These are phyloP conservation scores for Malacosoma neustria DNA, from an alignment of 2,888 invertebrate genomes.

Conservation along the genomic window DNA sequence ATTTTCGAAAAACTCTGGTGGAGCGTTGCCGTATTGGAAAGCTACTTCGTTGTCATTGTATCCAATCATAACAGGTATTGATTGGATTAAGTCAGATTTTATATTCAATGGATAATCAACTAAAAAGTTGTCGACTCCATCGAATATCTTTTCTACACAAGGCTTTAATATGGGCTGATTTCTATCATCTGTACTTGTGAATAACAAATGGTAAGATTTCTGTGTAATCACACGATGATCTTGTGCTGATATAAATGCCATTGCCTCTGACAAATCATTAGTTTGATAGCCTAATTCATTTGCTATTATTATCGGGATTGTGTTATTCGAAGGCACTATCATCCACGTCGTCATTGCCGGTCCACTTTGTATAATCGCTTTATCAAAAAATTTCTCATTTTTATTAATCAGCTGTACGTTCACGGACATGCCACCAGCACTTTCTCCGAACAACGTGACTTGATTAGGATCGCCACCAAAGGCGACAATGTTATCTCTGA, in stretches of 20 bases:
- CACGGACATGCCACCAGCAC: constrained; percentile 49
- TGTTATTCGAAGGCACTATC: constrained; percentile 33
- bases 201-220: constrained; percentile 25
- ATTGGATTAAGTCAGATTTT: constrained; percentile 24
- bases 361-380: constrained; percentile 53
- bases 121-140: constrained; percentile 31
- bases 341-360: constrained; percentile 28
- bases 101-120: constrained; percentile 28
- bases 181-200: constrained; percentile 32
- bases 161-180: constrained; percentile 38
- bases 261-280: constrained; percentile 27
- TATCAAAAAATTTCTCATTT: constrained; percentile 48
- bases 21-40: constrained; percentile 31
- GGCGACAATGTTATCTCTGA: constrained; percentile 36
- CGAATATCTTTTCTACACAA: constrained; percentile 38
- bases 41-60: constrained; percentile 42
- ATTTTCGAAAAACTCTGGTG: constrained; percentile 29
- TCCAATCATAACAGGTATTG: constrained; percentile 40
- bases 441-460: constrained; percentile 54
- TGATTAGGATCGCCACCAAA: constrained; percentile 47
- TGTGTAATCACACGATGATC: constrained; percentile 30
- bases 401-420: constrained; percentile 49
- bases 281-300: constrained; percentile 39
- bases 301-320: constrained; percentile 38
- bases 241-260: constrained; percentile 28